Conservation (phyloP, 1,140 invertebrate genomes). For the Gonioctena quinquepunctata region DNA sequence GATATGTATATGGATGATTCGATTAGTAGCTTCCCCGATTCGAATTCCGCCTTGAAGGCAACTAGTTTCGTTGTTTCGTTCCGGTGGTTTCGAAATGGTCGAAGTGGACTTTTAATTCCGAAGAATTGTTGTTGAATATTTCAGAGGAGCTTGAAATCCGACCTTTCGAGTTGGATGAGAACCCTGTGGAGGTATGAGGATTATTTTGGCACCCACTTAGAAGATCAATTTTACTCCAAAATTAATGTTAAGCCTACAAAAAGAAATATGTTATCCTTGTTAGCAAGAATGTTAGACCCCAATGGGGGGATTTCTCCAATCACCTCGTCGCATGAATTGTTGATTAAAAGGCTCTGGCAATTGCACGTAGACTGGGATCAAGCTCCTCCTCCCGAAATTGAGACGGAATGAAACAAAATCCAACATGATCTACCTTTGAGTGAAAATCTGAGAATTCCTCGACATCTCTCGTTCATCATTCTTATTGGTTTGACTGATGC, state of each 20-base stretch:
- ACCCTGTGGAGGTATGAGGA: neutral
- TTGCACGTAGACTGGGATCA: too few relatives aligned
- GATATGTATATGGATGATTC: neutral
- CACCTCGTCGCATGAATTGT: too few relatives aligned
- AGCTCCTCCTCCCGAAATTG: neutral
- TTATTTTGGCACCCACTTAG: neutral
- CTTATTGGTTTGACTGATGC: neutral
- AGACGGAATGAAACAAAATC: neutral
- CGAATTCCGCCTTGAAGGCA: neutral
- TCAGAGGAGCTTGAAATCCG: neutral
- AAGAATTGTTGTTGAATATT: neutral
- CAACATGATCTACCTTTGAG: neutral
- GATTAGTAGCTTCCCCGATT: neutral
- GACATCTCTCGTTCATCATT: neutral
- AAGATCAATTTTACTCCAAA: neutral
- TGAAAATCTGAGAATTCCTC: neutral
- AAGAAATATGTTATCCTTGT: too few relatives aligned
- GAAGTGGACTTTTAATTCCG: neutral
- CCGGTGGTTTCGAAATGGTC: neutral
- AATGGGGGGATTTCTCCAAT: too few relatives aligned
- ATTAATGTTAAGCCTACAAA: too few relatives aligned
- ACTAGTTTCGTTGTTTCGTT: neutral
- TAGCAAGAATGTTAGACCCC: too few relatives aligned
- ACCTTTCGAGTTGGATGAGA: too few relatives aligned
- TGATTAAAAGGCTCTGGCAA: too few relatives aligned